phyloP scores from a whole-genome alignment of 2,797 vertebrate genomes.

The Microctenopoma lineatum region DNA sequence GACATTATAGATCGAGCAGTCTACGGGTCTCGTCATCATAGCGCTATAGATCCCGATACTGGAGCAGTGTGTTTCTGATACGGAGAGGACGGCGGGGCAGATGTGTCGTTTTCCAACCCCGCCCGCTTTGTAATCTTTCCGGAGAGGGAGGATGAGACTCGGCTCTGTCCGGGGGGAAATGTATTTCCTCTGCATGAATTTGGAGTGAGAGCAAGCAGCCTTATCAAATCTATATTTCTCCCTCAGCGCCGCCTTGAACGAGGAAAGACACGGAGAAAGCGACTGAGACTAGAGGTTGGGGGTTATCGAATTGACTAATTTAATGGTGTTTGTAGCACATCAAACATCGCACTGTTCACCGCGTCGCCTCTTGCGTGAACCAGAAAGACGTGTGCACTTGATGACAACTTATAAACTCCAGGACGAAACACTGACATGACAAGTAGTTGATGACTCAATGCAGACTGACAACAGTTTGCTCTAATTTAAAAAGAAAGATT shows the following conservation, averaged over 20 bases:
- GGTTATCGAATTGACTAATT: slow-evolving; percentile 60
- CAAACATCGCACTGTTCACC: slow-evolving; percentile 33
- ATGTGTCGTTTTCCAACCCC: slow-evolving; percentile 43
- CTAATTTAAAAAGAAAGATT: not conserved
- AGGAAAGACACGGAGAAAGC: slow-evolving; percentile 4
- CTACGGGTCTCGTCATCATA: slow-evolving; percentile 56
- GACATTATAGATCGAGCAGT: slow-evolving; percentile 55
- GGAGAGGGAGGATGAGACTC: slow-evolving; percentile 53
- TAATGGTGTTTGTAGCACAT: slow-evolving; percentile 60
- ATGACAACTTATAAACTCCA: slow-evolving; percentile 39
- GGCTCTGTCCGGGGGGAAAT: slow-evolving; percentile 58
- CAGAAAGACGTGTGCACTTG: slow-evolving; percentile 15
- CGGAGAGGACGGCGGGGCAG: slow-evolving; percentile 28
- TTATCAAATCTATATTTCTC: slow-evolving; percentile 71
- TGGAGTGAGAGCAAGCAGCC: slow-evolving; percentile 44
- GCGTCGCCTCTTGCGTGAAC: slow-evolving; percentile 43
- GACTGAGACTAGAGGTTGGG: slow-evolving; percentile 7
- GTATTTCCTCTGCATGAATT: slow-evolving; percentile 58
- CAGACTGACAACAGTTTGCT: not conserved
- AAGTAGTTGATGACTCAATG: not conserved
- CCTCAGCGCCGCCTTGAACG: slow-evolving; percentile 39
- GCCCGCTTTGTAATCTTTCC: slow-evolving; percentile 57
- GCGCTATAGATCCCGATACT: slow-evolving; percentile 38
- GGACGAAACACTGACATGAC: not conserved
- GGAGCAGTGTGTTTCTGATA: slow-evolving; percentile 35